phyloP scores from a whole-genome alignment of 2,888 invertebrate species.

The Scaptomyza polygonia region DNA sequence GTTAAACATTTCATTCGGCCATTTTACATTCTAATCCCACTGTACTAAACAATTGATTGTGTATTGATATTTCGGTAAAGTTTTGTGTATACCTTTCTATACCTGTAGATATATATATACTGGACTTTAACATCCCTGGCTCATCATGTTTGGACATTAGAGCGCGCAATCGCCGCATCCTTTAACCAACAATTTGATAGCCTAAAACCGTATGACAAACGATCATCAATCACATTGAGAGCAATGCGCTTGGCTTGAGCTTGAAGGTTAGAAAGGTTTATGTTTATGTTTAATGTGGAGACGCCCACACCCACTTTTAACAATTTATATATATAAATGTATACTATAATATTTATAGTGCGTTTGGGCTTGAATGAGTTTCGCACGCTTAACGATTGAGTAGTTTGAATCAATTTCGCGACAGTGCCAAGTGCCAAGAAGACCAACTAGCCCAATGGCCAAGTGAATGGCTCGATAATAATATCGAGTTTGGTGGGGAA shows the following conservation, averaged over 20 bases:
- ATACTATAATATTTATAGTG: no score
- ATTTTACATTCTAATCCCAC: slow-evolving; percentile 16
- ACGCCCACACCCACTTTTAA: slow-evolving; percentile 9
- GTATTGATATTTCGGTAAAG: slow-evolving; percentile 20
- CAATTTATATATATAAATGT: no score
- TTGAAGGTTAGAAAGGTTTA: slow-evolving; percentile 8
- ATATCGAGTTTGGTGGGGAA: slow-evolving; percentile 10
- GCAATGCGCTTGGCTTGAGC: slow-evolving; percentile 50
- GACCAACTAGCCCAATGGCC: slow-evolving; percentile 36
- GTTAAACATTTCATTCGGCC: no score
- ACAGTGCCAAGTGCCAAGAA: slow-evolving; percentile 18
- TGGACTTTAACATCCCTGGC: not conserved
- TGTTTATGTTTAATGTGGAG: slow-evolving; percentile 21
- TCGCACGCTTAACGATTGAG: slow-evolving; percentile 75
- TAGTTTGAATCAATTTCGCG: slow-evolving; percentile 69
- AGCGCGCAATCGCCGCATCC: slow-evolving; percentile 59
- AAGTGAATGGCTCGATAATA: slow-evolving; percentile 63
- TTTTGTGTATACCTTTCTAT: slow-evolving; percentile 3
- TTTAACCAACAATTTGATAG: slow-evolving; percentile 66
- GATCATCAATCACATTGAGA: slow-evolving; percentile 74
- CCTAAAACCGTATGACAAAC: slow-evolving; percentile 68
- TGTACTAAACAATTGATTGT: slow-evolving; percentile 23
- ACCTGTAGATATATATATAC: not conserved
- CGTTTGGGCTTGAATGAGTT: slow-evolving; percentile 42
- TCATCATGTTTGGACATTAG: slow-evolving; percentile 27